Base-by-base conservation (phyloP, 1,140 invertebrate genomes). In the Proctacanthus coquilletti region DNA sequence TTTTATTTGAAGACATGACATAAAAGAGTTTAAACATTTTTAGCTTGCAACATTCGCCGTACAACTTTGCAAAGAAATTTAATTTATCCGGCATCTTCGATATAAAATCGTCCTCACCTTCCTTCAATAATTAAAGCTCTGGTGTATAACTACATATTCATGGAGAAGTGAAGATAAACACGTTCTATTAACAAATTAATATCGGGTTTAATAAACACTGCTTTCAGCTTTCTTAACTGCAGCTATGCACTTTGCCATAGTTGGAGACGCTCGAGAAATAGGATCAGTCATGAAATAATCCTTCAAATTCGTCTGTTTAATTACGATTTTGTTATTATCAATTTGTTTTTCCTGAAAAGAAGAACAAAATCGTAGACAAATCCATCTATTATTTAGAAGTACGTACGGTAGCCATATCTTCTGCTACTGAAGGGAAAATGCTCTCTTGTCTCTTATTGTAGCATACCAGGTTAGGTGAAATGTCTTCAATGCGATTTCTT, bases 261-360 rank as follows among this genome's bases (percentile, higher is more conserved):
- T 98, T 40, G 82, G 77, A 11, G 94, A 98, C n/a, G 94, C 87
- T 56, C 94, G 70, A 40, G 85, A 89, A 50, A 99, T 91, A 5
- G 80, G 66, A 62, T 99, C 87, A 8, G 96, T 98, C 91, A 98
- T 97, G 63, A 87, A 99, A 66, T 87, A 99, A 60, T 99, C 92
- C 61, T 86, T 79, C 21, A 99, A 65, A 33, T 74, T 66, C 55
- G 80, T 82, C 39, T 84, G 69, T 46, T 80, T 75, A 0, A 94
- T 73, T 43, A 82, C 77, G 21, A 96, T 54, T 21, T 72, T 27
- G 14, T 39, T 46, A 36, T 52, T 51, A 35, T 48, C 45, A 45
- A 52, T 52, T 34, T 69, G 60, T 49, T 66, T 61, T 75, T 83
- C 59, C 39, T 66, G 57, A 42, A 45, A 45, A 49, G 60, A 31